These are phyloP conservation scores for Osmerus eperlanus DNA, from an alignment of 2,113 vertebrate species.

Conservation along the genomic window DNA sequence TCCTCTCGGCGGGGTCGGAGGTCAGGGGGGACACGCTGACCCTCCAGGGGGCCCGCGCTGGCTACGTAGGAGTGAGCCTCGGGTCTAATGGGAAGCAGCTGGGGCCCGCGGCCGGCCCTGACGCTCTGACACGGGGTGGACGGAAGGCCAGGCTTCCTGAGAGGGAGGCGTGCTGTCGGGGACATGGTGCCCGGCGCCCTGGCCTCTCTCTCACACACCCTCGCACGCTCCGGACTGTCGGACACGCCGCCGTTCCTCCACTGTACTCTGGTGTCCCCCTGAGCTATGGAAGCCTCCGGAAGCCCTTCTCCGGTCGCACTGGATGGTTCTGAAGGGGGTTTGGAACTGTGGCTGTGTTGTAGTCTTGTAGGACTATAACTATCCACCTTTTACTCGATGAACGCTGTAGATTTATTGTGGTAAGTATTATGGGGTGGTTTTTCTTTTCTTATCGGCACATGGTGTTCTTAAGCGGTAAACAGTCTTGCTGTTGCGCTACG, in stretches of 20 bases:
- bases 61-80: background rate
- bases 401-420: conserved; percentile 16
- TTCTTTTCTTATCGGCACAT: too few relatives aligned
- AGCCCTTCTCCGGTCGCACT: background rate
- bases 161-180: conserved; percentile 20
- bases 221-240: background rate
- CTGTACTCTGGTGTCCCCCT: conserved; percentile 1
- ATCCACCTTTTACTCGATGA: background rate
- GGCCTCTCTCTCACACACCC: background rate
- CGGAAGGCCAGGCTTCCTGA: conserved; percentile 43
- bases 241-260: background rate
- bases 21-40: background rate
- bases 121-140: conserved; percentile 17
- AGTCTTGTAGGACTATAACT: background rate
- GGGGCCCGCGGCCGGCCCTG: conserved; percentile 14
- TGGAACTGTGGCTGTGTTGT: background rate
- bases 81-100: conserved; percentile 39
- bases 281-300: background rate
- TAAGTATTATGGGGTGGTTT: background rate
- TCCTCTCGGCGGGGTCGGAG: background rate
- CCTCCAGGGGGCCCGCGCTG: conserved; percentile 5
- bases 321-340: background rate
- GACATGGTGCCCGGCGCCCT: background rate
- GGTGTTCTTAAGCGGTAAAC: background rate
- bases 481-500: background rate